These are phyloP conservation scores for Taxidea taxus DNA, from an alignment of 2,113 vertebrate species.

Conservation along the genomic window DNA sequence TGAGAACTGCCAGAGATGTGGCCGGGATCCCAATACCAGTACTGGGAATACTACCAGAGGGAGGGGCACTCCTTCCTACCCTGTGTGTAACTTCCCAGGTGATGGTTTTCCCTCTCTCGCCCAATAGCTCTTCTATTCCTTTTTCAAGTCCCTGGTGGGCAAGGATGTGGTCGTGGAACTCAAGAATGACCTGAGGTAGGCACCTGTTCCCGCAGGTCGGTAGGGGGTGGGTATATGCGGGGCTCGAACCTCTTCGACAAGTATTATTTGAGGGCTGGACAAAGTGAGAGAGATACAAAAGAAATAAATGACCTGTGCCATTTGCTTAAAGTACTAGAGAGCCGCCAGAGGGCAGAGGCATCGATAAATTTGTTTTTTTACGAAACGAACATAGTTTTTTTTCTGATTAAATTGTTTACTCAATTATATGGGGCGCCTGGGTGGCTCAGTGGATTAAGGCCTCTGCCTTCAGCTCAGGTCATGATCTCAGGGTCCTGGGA, in stretches of 20 bases:
- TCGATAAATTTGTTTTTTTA: not conserved
- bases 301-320: not conserved
- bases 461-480: too few species aligned
- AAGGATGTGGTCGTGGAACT: constrained; percentile 96
- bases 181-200: constrained; percentile 94
- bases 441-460: too few species aligned
- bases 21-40: not conserved
- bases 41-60: not conserved
- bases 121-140: constrained; percentile 94
- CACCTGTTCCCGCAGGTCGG: not conserved
- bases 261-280: not conserved
- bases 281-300: not conserved
- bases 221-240: not conserved
- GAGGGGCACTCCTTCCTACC: not conserved
- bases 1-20: not conserved
- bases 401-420: not conserved
- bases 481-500: too few species aligned
- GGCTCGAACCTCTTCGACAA: not conserved
- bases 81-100: not conserved
- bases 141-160: constrained; percentile 95
- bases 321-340: not conserved
- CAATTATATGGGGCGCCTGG: too few species aligned
- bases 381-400: not conserved
- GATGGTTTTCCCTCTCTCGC: constrained; percentile 5
- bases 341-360: not conserved